Evolutionary conservation across 2,888 invertebrate genomes (phyloP), one percentile per base, ranked within the genome.

Genomic region (Drosophila neotestacea): DNA sequence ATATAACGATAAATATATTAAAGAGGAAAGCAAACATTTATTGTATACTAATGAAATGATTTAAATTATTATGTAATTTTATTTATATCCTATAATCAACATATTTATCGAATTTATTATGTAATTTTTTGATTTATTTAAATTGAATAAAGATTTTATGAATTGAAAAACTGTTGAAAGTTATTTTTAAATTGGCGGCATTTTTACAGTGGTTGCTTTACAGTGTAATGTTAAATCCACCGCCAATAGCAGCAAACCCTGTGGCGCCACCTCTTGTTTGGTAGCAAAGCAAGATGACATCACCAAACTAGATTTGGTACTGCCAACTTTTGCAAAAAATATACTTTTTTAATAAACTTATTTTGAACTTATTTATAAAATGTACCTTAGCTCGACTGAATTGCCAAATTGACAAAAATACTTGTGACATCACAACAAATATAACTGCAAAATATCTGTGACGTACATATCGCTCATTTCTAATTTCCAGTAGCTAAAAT

Each of bases 81-180:
- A 89, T 85, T 88, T 88, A 88, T 82, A 73, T 75, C 73, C 77
- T 79, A 70, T 79, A 88, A 85, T 74, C 71, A 78, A 73, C 85
- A 89, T 89, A 85, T 88, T 85, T 89, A 85, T 89, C 85, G 85
- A 85, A 85, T 85, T 85, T 85, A 85, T 85, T 85, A 85, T 80
- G 72, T 85, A 86, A 75, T 72, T 88, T 80, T 84, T 85, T 79
- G 77, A 85, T 87, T 85, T 88, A 82, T 85, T 85, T 81, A 68
- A 89, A 75, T 51, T 77, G 71, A 85, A 88, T 88, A 89, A 85
- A 89, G 73, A 85, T 89, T 84, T 87, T 87, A 85, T 73, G 82
- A 87, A 86, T 70, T 79, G 61, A 47, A 47, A 41, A 11, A 6
- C 7, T 38, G n/a, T 38, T 39, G 0, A 27, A n/a, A 4, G n/a